A percentile compares a stretch with the other conserved stretches of the same genome.
Evolutionary conservation across 2,888 invertebrate species (phyloP).

Genomic region (Anaspis maculata): DNA sequence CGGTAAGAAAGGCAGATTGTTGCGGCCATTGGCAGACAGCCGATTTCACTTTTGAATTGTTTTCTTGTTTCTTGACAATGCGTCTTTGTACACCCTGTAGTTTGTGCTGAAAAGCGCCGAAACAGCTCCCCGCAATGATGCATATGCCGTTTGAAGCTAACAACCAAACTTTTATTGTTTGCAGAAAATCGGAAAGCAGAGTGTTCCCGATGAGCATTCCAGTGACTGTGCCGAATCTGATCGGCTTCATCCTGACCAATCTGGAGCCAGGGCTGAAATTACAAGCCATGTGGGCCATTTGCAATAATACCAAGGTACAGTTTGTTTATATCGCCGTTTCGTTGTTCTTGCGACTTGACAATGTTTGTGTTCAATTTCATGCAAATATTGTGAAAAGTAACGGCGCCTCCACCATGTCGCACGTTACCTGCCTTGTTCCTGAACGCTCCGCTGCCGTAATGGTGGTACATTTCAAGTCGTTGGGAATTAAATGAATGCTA

Average conservation of each 20-base stretch:
- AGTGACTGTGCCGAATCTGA: slow-evolving; percentile 56
- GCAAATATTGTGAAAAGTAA: too few relatives aligned
- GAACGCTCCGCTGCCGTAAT: too few relatives aligned
- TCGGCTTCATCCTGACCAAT: slow-evolving; percentile 66
- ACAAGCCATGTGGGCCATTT: slow-evolving; percentile 49
- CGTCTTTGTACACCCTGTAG: too few relatives aligned
- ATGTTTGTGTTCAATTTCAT: too few relatives aligned
- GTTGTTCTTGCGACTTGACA: not conserved
- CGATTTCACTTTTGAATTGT: slow-evolving; percentile 1
- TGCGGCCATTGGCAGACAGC: not conserved
- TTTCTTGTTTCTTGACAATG: too few relatives aligned
- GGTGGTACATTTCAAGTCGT: too few relatives aligned
- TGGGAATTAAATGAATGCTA: too few relatives aligned
- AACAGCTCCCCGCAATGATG: not conserved
- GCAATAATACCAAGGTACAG: slow-evolving; percentile 44
- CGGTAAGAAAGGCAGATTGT: slow-evolving; percentile 49
- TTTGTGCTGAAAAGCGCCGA: too few relatives aligned
- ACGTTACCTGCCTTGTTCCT: too few relatives aligned
- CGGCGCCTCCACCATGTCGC: too few relatives aligned
- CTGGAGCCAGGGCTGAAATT: slow-evolving; percentile 44
- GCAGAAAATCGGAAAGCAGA: slow-evolving; percentile 63
- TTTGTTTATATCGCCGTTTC: not conserved
- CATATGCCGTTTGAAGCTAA: not conserved
- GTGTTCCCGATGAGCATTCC: slow-evolving; percentile 57
- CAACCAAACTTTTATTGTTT: not conserved